Conservation (phyloP, 2,797 vertebrate genomes). For the Philypnodon macrostomus region DNA sequence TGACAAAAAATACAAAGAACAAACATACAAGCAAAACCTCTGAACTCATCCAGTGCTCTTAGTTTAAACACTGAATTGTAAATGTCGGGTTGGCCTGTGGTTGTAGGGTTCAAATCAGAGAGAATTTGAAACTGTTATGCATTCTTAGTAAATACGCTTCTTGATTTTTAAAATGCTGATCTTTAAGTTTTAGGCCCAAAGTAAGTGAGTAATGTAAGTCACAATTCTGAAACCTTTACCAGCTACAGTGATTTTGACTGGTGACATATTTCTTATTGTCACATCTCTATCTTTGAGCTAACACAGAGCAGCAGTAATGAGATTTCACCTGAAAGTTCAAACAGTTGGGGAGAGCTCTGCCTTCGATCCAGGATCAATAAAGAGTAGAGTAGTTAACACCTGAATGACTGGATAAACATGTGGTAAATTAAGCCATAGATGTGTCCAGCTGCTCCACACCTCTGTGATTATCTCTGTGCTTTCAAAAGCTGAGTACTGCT, state of each 20-base stretch:
- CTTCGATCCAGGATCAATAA: slow-evolving; percentile 13
- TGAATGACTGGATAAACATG: slow-evolving; percentile 12
- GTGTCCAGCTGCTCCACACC: slow-evolving; percentile 26
- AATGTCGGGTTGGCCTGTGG: no score
- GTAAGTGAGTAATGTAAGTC: no score
- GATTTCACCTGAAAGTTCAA: slow-evolving; percentile 4
- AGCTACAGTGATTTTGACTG: no score
- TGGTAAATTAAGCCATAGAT: slow-evolving; percentile 17
- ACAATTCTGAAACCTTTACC: no score
- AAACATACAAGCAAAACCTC: slow-evolving; percentile 2
- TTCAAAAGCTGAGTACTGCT: slow-evolving; percentile 2
- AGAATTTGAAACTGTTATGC: no score
- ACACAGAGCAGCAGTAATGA: slow-evolving; percentile 9
- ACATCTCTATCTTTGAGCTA: slow-evolving; percentile 1
- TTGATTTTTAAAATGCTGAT: no score
- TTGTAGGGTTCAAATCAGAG: no score
- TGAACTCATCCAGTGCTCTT: no score
- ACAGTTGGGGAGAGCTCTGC: background rate
- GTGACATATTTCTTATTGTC: no score
- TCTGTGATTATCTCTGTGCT: slow-evolving; percentile 27
- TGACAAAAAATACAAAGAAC: slow-evolving; percentile 16
- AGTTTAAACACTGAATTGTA: no score
- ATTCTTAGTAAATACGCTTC: no score
- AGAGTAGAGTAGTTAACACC: slow-evolving; percentile 18
- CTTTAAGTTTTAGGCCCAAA: no score